These are phyloP conservation scores for Leptinotarsa peninsularis DNA, from an alignment of 2,888 invertebrate species.

Conservation along the genomic window DNA sequence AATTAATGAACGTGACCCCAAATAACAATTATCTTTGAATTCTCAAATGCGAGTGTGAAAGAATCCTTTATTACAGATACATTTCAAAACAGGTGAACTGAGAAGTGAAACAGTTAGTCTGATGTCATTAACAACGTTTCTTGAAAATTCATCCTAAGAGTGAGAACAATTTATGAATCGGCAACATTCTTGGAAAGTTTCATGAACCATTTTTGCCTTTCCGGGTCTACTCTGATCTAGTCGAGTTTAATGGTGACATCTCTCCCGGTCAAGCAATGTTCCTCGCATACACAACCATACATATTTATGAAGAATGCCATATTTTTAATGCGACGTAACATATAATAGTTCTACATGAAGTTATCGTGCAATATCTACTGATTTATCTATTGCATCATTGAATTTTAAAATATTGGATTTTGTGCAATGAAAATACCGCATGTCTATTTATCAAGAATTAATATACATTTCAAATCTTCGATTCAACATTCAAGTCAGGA, in stretches of 20 bases:
- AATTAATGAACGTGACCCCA: too few relatives aligned
- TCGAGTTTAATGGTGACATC: slow-evolving; percentile 7
- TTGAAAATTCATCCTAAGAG: too few relatives aligned
- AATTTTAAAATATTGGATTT: slow-evolving; percentile 27
- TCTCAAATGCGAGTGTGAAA: too few relatives aligned
- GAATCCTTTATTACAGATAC: too few relatives aligned
- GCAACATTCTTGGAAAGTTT: not conserved
- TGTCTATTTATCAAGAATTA: slow-evolving; percentile 16
- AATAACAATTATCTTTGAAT: too few relatives aligned
- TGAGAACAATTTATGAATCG: too few relatives aligned
- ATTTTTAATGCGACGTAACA: slow-evolving; percentile 23
- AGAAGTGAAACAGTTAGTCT: too few relatives aligned
- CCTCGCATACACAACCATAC: slow-evolving; percentile 3
- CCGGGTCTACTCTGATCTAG: not conserved
- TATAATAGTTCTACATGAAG: slow-evolving; percentile 12
- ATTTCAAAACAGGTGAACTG: too few relatives aligned
- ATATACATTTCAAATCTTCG: slow-evolving; percentile 11
- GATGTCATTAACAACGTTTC: too few relatives aligned
- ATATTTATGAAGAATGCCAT: slow-evolving; percentile 25
- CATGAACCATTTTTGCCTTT: not conserved
- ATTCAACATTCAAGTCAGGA: slow-evolving; percentile 7
- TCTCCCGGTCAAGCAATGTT: slow-evolving; percentile 4
- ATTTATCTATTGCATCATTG: slow-evolving; percentile 37
- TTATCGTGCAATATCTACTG: slow-evolving; percentile 34
- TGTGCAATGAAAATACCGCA: slow-evolving; percentile 37